Conservation (phyloP, 1,140 invertebrate genomes). For the Ephestia elutella region DNA sequence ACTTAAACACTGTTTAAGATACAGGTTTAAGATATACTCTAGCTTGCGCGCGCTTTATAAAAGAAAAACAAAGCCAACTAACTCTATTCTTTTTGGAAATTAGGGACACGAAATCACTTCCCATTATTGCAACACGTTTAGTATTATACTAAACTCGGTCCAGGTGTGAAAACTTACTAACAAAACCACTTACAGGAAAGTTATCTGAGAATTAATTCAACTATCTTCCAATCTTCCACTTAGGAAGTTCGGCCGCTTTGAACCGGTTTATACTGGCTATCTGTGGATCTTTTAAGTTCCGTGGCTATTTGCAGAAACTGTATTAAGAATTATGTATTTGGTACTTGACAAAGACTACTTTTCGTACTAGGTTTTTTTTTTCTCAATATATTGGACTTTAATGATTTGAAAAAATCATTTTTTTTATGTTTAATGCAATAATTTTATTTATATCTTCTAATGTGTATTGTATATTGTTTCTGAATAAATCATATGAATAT, state of each 20-base stretch:
- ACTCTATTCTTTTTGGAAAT: not conserved
- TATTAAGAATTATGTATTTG: not conserved
- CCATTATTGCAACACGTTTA: conserved; percentile 1
- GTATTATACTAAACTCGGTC: conserved; percentile 3
- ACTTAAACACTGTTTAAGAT: no score
- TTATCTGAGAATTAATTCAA: conserved; percentile 31
- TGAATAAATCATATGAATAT: no score
- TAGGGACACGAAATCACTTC: not conserved
- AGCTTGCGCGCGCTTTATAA: no score
- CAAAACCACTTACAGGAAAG: conserved; percentile 18
- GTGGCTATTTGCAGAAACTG: not conserved
- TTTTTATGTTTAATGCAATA: no score
- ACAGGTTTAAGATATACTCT: no score
- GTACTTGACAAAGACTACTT: no score
- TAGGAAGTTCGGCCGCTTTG: conserved; percentile 38
- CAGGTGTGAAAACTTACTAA: conserved; percentile 17
- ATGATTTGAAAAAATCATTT: no score
- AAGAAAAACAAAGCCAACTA: no score
- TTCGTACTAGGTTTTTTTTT: no score
- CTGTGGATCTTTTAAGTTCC: conserved; percentile 18
- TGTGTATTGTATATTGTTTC: no score
- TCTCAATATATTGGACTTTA: no score
- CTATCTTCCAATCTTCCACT: conserved; percentile 44
- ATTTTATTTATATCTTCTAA: no score
- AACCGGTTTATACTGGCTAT: conserved; percentile 29